Evolutionary conservation across 2,797 vertebrate species (phyloP), one percentile per base, ranked within the genome.

Genomic region (Passerculus sandwichensis): DNA sequence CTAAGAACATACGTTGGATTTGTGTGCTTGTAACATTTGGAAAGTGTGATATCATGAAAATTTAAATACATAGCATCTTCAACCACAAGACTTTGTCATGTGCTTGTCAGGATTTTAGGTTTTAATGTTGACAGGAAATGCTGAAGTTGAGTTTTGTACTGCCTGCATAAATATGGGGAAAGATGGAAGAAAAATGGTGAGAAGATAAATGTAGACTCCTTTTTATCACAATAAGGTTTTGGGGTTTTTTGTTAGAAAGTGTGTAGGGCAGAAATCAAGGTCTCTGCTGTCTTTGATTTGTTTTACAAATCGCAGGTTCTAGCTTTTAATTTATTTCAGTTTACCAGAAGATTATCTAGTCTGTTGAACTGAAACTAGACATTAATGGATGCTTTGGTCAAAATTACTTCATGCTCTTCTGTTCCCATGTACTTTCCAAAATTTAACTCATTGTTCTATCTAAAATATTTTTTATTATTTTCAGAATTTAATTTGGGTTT

Each of bases 11-110:
- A 45, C 21, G 10, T 92, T 95, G 94, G 70, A 92, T 92, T 94
- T 92, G 23, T 91, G 75, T 92, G 87, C 89, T 83, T 93, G 86
- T 89, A 95, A 83, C 95, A 94, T 96, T 96, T 97, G 94, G 91
- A 44, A 95, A 89, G 91, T 95, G 82, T 91, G 91, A 94, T 88
- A 91, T 61, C 67, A 87, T 96, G 92, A 96, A 94, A 96, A 94
- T 94, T 96, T 93, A 94, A 97, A 93, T 95, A 60, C 66, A 87
- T 72, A 93, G 62, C 89, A 88, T 94, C 78, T 92, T 96, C 89
- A 66, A 74, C 82, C 59, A 81, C 89, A 94, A 91, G 91, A 70
- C 74, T 93, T 79, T 93, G 95, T 96, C 92, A 60, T 97, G 91
- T 92, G 69, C 69, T 88, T 96, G 92, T 95, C 93, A 96, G 81